Conservation (phyloP, 2,113 vertebrate species). For the Haemorhous mexicanus region DNA sequence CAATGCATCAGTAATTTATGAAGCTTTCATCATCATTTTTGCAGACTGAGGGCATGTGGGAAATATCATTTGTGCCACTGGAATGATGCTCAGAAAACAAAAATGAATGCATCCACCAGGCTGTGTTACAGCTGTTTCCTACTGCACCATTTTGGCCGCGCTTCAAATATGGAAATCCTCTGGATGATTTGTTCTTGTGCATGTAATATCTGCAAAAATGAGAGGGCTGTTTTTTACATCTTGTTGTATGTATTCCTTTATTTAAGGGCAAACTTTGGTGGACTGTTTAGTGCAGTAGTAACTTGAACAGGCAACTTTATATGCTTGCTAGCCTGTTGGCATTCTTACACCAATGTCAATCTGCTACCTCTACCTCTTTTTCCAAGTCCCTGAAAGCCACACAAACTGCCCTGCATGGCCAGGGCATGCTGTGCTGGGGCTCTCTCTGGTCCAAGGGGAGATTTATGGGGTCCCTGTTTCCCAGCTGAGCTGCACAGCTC, state of each 20-base stretch:
- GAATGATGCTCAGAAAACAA: constrained; percentile 33
- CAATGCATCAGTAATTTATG: constrained; percentile 47
- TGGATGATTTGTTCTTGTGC: not conserved
- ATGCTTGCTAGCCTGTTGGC: not conserved
- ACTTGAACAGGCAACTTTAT: not conserved
- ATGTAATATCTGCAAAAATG: not conserved
- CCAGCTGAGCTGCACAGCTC: not conserved
- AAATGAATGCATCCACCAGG: not conserved
- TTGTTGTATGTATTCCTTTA: not conserved
- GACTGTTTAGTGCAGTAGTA: not conserved
- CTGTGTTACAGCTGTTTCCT: constrained; percentile 22
- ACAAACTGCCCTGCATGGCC: not conserved
- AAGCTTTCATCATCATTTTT: constrained; percentile 32
- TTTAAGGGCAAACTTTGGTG: not conserved
- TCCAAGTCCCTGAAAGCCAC: not conserved
- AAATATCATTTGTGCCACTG: constrained; percentile 53
- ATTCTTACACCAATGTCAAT: not conserved
- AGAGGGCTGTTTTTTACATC: not conserved
- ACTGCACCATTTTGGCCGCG: not conserved
- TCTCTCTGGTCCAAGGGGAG: not conserved
- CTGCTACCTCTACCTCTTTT: not conserved
- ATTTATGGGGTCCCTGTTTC: not conserved
- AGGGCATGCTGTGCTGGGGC: not conserved
- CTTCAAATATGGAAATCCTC: not conserved
- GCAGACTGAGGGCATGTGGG: not conserved